phyloP scores from a whole-genome alignment of 2,888 invertebrate genomes.

The Chironomus riparius region DNA sequence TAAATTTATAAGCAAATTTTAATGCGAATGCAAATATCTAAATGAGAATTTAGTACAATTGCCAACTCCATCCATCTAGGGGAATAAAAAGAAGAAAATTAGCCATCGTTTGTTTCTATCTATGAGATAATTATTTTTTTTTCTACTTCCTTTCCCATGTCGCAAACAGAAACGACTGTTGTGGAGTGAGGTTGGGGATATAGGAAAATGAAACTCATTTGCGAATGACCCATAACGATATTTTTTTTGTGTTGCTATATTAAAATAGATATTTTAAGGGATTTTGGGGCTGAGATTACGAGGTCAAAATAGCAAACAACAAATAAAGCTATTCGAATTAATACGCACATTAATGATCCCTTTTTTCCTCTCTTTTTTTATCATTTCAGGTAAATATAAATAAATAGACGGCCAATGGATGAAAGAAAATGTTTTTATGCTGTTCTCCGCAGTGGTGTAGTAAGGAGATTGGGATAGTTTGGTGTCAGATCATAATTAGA shows the following conservation, averaged over 20 bases:
- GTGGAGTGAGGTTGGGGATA: background rate
- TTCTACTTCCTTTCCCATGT: too few species aligned
- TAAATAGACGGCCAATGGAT: background rate
- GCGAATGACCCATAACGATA: too few species aligned
- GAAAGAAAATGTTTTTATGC: background rate
- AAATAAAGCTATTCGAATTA: background rate
- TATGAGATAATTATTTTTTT: too few species aligned
- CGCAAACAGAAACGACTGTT: background rate
- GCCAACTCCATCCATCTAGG: too few species aligned
- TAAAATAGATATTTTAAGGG: background rate
- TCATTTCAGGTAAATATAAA: conserved; percentile 17
- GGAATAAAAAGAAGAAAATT: too few species aligned
- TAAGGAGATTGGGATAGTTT: background rate
- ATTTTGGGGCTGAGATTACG: background rate
- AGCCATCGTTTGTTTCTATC: too few species aligned
- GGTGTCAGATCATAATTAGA: too few species aligned
- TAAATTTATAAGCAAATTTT: too few species aligned
- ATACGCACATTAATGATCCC: conserved; percentile 10
- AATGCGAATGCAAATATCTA: too few species aligned
- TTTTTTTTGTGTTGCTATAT: background rate
- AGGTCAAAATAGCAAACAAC: background rate
- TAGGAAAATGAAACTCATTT: too few species aligned
- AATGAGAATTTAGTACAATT: too few species aligned
- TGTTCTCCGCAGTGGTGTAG: background rate
- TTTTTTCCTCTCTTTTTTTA: background rate